Percentiles rank a stretch among this genome's conserved stretches.
phyloP scores from a whole-genome alignment of 2,888 invertebrate genomes.

The Xanthia togata region DNA sequence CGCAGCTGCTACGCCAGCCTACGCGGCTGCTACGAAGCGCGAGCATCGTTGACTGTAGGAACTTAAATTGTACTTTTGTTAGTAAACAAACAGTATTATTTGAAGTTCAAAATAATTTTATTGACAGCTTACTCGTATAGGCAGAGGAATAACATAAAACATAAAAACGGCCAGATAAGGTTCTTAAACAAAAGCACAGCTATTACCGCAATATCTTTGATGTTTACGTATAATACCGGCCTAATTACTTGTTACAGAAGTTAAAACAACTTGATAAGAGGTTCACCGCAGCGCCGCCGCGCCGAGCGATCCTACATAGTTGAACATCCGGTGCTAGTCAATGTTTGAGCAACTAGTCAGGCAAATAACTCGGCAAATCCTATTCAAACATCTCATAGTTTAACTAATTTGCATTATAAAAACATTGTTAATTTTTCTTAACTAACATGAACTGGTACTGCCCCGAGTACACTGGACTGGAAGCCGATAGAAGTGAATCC shows the following conservation, averaged over 20 bases:
- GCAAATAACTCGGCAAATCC: constrained; percentile 14
- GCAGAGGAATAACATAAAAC: not conserved
- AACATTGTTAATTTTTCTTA: not conserved
- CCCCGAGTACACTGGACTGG: too few species aligned
- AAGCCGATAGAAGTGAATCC: not conserved
- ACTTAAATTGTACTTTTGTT: not conserved
- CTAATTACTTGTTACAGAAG: not conserved
- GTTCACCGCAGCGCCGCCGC: constrained; percentile 31
- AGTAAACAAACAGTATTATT: too few species aligned
- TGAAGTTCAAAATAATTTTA: not conserved
- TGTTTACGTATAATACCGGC: constrained; percentile 9
- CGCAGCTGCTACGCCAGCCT: constrained; percentile 6
- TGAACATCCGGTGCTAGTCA: constrained; percentile 45
- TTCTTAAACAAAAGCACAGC: constrained; percentile 1
- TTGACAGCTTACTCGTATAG: not conserved
- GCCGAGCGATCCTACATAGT: constrained; percentile 7
- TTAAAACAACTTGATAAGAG: constrained; percentile 7
- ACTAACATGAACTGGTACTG: not conserved
- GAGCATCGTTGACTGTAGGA: too few species aligned
- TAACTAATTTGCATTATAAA: not conserved
- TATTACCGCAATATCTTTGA: not conserved
- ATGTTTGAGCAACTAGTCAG: constrained; percentile 19
- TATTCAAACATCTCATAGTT: constrained; percentile 19
- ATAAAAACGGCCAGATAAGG: not conserved
- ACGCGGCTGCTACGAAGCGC: not conserved